Evolutionary conservation across 1,140 invertebrate genomes (phyloP).

Genomic region (Gyrodactylus salaris): DNA sequence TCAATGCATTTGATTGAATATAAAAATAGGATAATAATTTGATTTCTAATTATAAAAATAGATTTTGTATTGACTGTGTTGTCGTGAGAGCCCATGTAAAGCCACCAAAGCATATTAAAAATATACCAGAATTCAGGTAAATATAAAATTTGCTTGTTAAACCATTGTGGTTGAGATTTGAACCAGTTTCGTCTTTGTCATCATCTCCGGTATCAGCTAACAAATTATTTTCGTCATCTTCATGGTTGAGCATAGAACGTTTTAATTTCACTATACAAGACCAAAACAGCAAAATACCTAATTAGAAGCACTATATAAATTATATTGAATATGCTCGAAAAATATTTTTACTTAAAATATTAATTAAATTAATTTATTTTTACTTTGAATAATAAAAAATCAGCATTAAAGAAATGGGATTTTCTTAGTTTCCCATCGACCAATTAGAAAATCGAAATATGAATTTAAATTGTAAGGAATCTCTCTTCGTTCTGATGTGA

Average conservation of each 20-base stretch:
- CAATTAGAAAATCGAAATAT: neutral
- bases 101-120: neutral
- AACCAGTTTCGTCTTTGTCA: neutral
- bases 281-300: neutral
- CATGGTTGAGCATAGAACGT: neutral
- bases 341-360: too few relatives aligned
- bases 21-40: too few relatives aligned
- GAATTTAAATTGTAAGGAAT: neutral
- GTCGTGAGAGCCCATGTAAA: neutral
- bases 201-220: neutral
- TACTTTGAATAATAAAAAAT: neutral
- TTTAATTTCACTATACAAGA: neutral
- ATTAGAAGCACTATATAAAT: too few relatives aligned
- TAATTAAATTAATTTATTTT: too few relatives aligned
- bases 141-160: neutral
- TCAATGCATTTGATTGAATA: too few relatives aligned
- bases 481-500: neutral
- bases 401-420: neutral
- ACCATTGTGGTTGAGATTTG: too few relatives aligned
- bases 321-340: too few relatives aligned
- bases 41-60: too few relatives aligned
- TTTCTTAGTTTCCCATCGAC: neutral
- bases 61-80: too few relatives aligned
- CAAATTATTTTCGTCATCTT: neutral
- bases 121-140: neutral